Evolutionary conservation across 2,888 invertebrate species (phyloP).

Genomic region (Doris montereyensis): DNA sequence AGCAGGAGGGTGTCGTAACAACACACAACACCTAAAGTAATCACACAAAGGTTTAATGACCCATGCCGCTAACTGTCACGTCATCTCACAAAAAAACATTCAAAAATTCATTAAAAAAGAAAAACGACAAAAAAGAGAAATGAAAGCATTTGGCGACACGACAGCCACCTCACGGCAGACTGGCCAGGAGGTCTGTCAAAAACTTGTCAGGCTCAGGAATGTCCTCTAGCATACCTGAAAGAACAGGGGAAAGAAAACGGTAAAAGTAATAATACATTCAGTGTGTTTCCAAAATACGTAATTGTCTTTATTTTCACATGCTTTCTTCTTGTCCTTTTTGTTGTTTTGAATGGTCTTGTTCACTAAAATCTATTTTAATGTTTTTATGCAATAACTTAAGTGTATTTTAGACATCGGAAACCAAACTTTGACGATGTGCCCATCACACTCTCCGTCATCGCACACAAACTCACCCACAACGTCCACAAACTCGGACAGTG

Average conservation of each 20-base stretch:
- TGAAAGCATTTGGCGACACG: too few relatives aligned
- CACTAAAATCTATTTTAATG: neutral
- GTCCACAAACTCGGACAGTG: constrained; percentile 94
- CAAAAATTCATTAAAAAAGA: neutral
- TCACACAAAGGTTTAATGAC: too few relatives aligned
- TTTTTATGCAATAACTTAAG: neutral
- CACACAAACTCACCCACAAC: constrained; percentile 81
- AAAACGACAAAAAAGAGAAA: neutral
- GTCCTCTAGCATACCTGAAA: constrained; percentile 41
- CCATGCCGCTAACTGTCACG: too few relatives aligned
- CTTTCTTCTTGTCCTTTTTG: too few relatives aligned
- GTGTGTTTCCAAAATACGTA: neutral
- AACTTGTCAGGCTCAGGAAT: constrained; percentile 35
- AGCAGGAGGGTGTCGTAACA: neutral
- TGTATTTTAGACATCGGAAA: too few relatives aligned
- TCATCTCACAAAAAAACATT: neutral
- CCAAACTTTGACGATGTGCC: neutral
- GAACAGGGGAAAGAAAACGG: neutral
- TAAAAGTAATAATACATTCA: neutral
- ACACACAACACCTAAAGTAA: too few relatives aligned
- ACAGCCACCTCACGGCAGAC: neutral
- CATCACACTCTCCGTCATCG: too few relatives aligned
- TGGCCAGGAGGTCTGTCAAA: neutral
- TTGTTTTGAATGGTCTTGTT: too few relatives aligned
- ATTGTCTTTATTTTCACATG: neutral